Evolutionary conservation across 2,113 vertebrate species (phyloP), one percentile per base, ranked within the genome.

Genomic region (Spermophilus dauricus): DNA sequence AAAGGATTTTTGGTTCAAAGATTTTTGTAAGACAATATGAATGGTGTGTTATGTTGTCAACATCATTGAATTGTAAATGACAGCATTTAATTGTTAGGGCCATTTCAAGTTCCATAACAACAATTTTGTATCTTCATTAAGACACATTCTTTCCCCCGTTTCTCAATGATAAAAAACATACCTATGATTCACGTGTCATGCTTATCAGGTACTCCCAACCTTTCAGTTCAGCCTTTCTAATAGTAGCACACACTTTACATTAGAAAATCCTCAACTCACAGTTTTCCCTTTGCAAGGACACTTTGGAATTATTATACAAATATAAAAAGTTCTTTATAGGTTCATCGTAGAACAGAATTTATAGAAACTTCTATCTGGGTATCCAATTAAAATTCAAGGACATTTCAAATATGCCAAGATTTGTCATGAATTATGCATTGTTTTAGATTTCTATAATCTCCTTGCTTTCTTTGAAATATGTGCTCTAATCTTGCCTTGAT

Each of bases 381-480:
- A 85, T 53, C 45, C 56, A 94, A 98, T 98, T 98, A 99, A 98
- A 98, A 98, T 98, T 98, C 97, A 98, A 97, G 96, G 87, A 70
- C 65, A 97, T 98, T 98, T 97, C 96, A 96, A 97, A 3, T 78
- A 97, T 98, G 94, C 90, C 97, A 97, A 92, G 97, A 98, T 97
- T 97, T 95, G 56, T 90, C 45, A 97, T 99, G 98, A 99, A 99
- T 98, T 98, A 98, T 99, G 96, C 96, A 98, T 98, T 91, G 69
- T 94, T 98, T 98, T 92, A 98, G 69, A 95, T 97, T 98, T 97
- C 97, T 98, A 83, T 86, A 96, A 97, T 98, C 94, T 98, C 89
- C 94, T 96, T 97, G 70, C 39, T 97, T 98, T 97, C 98, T 97
- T 98, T 96, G 96, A 98, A 99, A 98, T 97, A 84, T 95, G 76